These are phyloP conservation scores for Podarcis cretensis DNA, from an alignment of 2,113 vertebrate species.

Conservation along the genomic window DNA sequence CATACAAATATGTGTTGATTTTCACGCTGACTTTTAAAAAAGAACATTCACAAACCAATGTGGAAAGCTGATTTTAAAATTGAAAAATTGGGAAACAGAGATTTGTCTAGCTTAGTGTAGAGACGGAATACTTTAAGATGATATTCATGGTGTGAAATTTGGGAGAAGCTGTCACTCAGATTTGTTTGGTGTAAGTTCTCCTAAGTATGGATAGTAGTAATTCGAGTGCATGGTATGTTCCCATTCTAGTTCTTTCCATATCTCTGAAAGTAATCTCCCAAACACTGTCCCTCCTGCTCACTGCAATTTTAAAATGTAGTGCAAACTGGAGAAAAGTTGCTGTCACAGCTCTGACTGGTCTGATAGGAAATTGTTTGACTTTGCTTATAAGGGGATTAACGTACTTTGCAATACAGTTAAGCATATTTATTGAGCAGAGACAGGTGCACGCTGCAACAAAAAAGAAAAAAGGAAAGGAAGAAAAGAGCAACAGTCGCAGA, in stretches of 20 bases:
- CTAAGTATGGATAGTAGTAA: neutral
- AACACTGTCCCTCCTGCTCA: neutral
- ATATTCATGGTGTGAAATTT: neutral
- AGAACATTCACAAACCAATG: too few relatives aligned
- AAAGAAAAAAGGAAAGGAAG: neutral
- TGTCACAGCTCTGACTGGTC: neutral
- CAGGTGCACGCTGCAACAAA: neutral
- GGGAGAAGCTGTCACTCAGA: neutral
- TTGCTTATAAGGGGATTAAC: neutral
- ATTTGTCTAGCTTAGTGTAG: too few relatives aligned
- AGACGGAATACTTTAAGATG: neutral
- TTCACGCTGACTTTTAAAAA: too few relatives aligned
- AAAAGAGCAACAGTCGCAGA: neutral
- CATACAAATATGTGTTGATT: too few relatives aligned
- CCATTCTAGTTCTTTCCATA: neutral
- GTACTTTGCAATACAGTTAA: constrained; percentile 18
- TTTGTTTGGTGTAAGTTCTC: neutral
- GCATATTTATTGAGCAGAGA: neutral
- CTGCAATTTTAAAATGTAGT: neutral
- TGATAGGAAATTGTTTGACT: constrained; percentile 24
- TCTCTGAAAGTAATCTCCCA: neutral
- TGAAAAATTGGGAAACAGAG: too few relatives aligned
- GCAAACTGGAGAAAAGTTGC: neutral
- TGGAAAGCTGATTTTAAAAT: too few relatives aligned
- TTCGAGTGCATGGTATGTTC: neutral